phyloP scores from a whole-genome alignment of 2,888 invertebrate genomes.

The Blastobasis adustella region DNA sequence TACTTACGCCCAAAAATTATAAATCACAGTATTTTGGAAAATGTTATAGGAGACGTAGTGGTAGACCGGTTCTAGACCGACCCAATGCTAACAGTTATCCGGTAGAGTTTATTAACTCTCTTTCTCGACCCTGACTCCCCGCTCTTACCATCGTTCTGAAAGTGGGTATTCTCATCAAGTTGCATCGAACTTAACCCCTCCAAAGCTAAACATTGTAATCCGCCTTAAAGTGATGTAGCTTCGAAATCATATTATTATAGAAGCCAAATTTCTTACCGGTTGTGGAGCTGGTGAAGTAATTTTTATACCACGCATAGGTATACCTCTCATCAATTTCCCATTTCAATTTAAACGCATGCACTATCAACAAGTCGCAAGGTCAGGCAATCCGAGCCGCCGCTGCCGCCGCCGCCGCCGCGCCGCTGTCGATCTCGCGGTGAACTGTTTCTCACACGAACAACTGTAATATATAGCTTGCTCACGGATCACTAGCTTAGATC shows the following conservation, averaged over 20 bases:
- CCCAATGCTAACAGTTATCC: no score
- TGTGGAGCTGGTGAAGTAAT: not conserved
- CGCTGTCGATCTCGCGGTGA: no score
- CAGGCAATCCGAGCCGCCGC: no score
- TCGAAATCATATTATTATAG: not conserved
- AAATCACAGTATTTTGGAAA: not conserved
- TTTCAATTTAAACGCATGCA: not conserved
- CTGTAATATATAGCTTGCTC: no score
- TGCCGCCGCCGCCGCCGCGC: no score
- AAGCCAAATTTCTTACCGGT: not conserved
- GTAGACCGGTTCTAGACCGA: not conserved
- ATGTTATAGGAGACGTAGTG: not conserved
- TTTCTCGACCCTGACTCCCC: not conserved
- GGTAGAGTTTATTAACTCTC: no score
- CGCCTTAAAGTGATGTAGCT: not conserved
- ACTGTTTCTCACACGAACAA: no score
- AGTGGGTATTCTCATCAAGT: not conserved
- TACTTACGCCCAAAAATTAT: not conserved
- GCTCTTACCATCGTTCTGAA: not conserved
- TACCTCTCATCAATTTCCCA: not conserved
- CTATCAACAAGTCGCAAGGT: not conserved
- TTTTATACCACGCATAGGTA: not conserved
- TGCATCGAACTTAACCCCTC: not conserved
- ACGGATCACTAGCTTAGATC: no score
- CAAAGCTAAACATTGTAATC: no score